Evolutionary conservation across 2,113 vertebrate genomes (phyloP).

Genomic region (Lophochroa leadbeateri): DNA sequence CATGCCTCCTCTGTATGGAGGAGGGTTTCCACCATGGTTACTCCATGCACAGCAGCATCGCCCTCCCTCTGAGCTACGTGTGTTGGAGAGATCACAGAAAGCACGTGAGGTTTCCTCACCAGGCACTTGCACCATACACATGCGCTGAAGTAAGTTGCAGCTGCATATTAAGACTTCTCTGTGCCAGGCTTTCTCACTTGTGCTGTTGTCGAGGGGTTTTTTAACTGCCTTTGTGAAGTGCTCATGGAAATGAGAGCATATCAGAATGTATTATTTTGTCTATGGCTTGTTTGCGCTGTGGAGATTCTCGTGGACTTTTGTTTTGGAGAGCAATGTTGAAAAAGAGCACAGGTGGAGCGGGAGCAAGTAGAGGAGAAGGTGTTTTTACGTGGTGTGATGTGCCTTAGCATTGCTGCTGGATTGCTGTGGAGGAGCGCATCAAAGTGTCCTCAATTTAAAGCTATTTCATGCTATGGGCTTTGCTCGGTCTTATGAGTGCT

Average conservation of each 20-base stretch:
- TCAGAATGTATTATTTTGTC: background rate
- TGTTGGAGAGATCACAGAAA: background rate
- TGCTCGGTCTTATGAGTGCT: background rate
- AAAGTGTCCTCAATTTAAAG: background rate
- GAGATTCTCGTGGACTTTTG: background rate
- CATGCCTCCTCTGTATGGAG: background rate
- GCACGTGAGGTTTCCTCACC: background rate
- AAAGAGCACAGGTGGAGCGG: background rate
- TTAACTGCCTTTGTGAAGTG: background rate
- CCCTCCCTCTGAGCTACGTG: background rate
- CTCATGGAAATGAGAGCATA: background rate
- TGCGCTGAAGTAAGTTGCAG: background rate
- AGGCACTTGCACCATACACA: fast-evolving
- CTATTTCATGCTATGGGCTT: background rate
- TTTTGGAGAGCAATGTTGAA: background rate
- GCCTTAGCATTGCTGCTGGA: background rate
- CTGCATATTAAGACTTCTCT: background rate
- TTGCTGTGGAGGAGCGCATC: fast-evolving
- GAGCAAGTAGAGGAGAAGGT: background rate
- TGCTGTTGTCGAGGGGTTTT: background rate
- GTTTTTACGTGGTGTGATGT: background rate
- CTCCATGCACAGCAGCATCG: background rate
- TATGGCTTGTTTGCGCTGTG: background rate
- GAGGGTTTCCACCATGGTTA: background rate
- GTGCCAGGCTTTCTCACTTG: background rate